phyloP scores from a whole-genome alignment of 1,140 invertebrate genomes.

The Hycleus phaleratus region DNA sequence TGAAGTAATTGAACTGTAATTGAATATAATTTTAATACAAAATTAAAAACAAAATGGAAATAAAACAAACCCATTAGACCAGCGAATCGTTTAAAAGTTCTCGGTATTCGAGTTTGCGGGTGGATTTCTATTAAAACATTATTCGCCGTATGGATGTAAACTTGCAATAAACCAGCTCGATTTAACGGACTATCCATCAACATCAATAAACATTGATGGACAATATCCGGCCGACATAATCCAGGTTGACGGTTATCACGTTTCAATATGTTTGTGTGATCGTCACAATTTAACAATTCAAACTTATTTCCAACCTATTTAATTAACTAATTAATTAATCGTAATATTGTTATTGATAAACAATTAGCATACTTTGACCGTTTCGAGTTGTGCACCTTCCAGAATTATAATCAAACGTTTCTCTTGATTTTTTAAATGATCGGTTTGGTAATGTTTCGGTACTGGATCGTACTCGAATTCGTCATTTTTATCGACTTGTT shows the following conservation, averaged over 20 bases:
- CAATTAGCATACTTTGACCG: conserved; percentile 65
- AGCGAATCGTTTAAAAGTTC: conserved; percentile 97
- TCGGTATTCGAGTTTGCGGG: conserved; percentile 95
- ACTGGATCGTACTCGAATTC: conserved; percentile 59
- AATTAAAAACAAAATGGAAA: not conserved
- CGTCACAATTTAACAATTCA: conserved; percentile 90
- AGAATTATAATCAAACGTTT: conserved; percentile 90
- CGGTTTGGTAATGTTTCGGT: conserved; percentile 58
- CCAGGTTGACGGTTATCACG: conserved; percentile 80
- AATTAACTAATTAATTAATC: no score
- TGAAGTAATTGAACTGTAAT: conserved; percentile 91
- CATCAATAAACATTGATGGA: conserved; percentile 93
- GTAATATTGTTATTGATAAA: no score
- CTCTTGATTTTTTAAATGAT: conserved; percentile 70
- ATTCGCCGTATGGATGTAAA: conserved; percentile 90
- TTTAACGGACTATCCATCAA: conserved; percentile 94
- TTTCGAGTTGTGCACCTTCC: conserved; percentile 91
- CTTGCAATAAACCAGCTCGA: conserved; percentile 77
- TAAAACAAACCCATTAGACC: conserved; percentile 82
- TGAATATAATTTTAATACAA: conserved; percentile 18
- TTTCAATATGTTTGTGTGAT: conserved; percentile 75
- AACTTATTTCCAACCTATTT: conserved; percentile 60
- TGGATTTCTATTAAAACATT: conserved; percentile 98
- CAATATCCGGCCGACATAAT: conserved; percentile 85
- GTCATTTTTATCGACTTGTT: conserved; percentile 45